Conservation (phyloP, 2,113 vertebrate species). For the Coregonus clupeaformis region DNA sequence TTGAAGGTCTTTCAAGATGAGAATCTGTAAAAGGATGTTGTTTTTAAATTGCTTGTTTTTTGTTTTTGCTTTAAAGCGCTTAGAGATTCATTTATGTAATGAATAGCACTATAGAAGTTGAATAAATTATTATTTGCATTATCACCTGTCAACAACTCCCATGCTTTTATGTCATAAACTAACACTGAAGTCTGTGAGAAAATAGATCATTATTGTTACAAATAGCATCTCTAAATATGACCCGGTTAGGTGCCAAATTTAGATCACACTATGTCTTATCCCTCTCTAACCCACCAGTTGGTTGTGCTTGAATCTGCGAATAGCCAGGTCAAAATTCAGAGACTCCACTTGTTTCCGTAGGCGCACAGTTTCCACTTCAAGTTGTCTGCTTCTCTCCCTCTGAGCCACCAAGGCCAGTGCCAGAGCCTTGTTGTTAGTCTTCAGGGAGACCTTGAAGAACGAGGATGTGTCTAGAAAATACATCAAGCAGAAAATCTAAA, state of each 20-base stretch:
- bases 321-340: no score
- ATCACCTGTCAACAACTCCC: background rate
- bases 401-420: no score
- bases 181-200: background rate
- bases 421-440: conserved; percentile 88
- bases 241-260: background rate
- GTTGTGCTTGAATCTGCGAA: conserved; percentile 77
- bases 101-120: no score
- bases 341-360: no score
- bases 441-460: conserved; percentile 88
- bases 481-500: background rate
- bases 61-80: no score
- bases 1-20: conserved; percentile 56
- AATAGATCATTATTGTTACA: background rate
- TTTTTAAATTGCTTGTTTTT: background rate
- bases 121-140: no score
- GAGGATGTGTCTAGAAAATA: conserved; percentile 84
- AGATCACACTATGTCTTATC: background rate
- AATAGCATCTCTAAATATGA: background rate
- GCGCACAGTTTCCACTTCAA: no score
- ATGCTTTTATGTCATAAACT: background rate
- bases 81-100: no score
- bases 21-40: conserved; percentile 50
- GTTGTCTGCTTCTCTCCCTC: no score
- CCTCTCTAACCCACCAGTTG: conserved; percentile 77